Evolutionary conservation across 2,888 invertebrate species (phyloP).

Genomic region (Phlogophora meticulosa): DNA sequence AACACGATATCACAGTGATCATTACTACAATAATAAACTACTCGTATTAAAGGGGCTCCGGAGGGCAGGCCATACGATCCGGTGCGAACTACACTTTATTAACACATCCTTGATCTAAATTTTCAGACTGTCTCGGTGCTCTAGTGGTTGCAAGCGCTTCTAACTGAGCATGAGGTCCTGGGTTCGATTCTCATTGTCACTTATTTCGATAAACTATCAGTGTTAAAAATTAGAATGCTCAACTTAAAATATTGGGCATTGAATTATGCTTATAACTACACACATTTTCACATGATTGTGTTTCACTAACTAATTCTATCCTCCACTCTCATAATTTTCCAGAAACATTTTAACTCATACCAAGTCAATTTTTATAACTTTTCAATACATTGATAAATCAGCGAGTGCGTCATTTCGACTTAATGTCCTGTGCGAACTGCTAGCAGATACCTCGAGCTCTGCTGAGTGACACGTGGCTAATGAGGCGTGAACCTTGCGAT

Average conservation of each 20-base stretch:
- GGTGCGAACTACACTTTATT: constrained; percentile 21
- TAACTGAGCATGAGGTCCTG: neutral
- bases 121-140: too few relatives aligned
- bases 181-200: neutral
- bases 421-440: constrained; percentile 62
- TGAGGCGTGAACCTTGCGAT: constrained; percentile 68
- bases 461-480: constrained; percentile 65
- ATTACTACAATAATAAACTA: constrained; percentile 31
- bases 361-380: constrained; percentile 18
- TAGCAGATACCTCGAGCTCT: constrained; percentile 47
- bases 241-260: neutral
- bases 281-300: too few relatives aligned
- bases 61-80: constrained; percentile 47
- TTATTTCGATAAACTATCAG: neutral
- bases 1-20: constrained; percentile 42
- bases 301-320: neutral
- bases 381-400: constrained; percentile 36
- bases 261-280: neutral
- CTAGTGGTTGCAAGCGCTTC: too few relatives aligned
- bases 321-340: neutral
- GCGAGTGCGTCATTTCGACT: constrained; percentile 43
- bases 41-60: constrained; percentile 40
- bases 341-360: neutral
- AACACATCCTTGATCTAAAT: neutral
- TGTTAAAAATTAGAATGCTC: neutral